Base-by-base conservation (phyloP, 2,888 invertebrate genomes). In the Spicauda simplicius region DNA sequence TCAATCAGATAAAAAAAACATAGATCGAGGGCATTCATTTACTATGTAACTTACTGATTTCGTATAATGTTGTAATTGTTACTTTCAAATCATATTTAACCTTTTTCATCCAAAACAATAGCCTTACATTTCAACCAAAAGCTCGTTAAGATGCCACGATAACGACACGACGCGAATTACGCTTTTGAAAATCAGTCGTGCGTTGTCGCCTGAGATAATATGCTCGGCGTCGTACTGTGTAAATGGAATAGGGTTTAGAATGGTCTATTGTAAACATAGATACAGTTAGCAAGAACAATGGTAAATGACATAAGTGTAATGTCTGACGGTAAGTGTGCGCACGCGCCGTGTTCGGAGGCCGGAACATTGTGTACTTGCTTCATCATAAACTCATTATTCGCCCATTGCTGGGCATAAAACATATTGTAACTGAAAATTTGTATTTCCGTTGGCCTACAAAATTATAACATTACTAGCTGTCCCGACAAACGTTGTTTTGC, bases 301-400 rank as follows among this genome's bases (percentile, higher is more conserved):
- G 76, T 70, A 73, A 72, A 76, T 75, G 76, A 77, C 77, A 76
- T 77, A 76, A 77, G 76, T 76, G 73, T 76, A 71, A 73, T 76
- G 73, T 69, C 64, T 74, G 74, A 72, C 74, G 73, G 70, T 64
- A 73, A 73, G 72, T 76, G 73, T 67, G 74, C 78, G 79, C 79
- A 78, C 79, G 79, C 79, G 79, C 76, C 74, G 75, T 55, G 69
- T 45, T 64, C 65, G 58, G 14, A 4, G 53, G 18, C 59, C 54
- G 65, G 57, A 57, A 65, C 65, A 41, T 60, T 75, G 71, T 18
- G 25, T 37, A n/a, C 45, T 45, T 45, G 45, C n/a, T n/a, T 5
- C 45, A 45, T 57, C 18, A 41, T 25, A 65, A n/a, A 48, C 33
- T 33, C 50, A 33, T 57, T 57, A 52, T 45, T 18, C 14, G n/a